A percentile compares a stretch with the other conserved stretches of the same genome.
Conservation (phyloP, 2,888 invertebrate species). For the Diaperis boleti region DNA sequence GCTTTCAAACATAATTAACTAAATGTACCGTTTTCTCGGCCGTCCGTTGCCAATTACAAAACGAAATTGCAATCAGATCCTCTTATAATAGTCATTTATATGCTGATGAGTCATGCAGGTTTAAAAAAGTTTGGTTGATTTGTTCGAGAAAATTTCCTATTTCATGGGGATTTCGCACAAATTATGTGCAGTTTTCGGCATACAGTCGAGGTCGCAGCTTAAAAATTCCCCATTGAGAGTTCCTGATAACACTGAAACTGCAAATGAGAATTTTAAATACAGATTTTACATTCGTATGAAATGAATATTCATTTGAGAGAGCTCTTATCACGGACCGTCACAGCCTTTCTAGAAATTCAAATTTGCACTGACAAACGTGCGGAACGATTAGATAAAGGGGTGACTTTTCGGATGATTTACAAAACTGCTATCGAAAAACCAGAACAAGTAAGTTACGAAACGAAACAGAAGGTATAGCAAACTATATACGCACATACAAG, state of each 20-base stretch:
- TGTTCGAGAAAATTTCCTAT: constrained; percentile 13
- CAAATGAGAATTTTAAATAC: constrained; percentile 36
- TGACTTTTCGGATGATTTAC: constrained; percentile 31
- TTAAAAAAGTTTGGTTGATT: constrained; percentile 18
- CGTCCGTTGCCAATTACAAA: constrained; percentile 22
- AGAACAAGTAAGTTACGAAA: constrained; percentile 4
- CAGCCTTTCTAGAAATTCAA: constrained; percentile 35
- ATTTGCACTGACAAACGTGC: constrained; percentile 40
- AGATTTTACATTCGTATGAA: constrained; percentile 30
- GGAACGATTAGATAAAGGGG: constrained; percentile 40
- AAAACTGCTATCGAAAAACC: neutral
- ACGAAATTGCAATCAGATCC: constrained; percentile 21
- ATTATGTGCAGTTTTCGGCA: constrained; percentile 20
- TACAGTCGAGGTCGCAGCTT: neutral
- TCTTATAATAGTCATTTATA: constrained; percentile 12
- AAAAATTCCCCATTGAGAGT: constrained; percentile 4
- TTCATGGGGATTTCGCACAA: constrained; percentile 29
- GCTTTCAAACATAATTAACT: constrained; percentile 31
- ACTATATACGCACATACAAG: too few relatives aligned
- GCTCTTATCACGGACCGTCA: constrained; percentile 29
- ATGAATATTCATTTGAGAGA: constrained; percentile 39
- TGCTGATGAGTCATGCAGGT: constrained; percentile 23
- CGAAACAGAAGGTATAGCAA: too few relatives aligned
- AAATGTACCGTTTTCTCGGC: constrained; percentile 26
- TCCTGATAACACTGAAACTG: constrained; percentile 27